phyloP scores from a whole-genome alignment of 2,888 invertebrate species.

The Nebria salina region DNA sequence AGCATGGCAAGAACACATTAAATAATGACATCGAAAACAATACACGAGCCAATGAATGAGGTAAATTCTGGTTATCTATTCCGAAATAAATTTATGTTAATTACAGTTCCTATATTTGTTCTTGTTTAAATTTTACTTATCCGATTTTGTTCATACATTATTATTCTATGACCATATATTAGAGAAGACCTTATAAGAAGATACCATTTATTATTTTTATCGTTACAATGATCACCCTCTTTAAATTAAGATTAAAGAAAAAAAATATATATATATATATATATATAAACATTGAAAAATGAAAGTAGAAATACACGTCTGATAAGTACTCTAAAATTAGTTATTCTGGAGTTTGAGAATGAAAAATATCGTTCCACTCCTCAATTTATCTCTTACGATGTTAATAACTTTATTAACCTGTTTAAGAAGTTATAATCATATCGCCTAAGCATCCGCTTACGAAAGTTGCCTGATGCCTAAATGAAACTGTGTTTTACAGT shows the following conservation, averaged over 20 bases:
- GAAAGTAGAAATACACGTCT: not conserved
- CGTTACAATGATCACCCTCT: not conserved
- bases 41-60: not conserved
- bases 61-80: not conserved
- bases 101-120: not conserved
- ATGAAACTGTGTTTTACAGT: not conserved
- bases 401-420: slow-evolving; percentile 15
- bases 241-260: not conserved
- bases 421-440: slow-evolving; percentile 18
- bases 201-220: too few relatives aligned
- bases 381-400: not conserved
- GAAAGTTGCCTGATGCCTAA: not conserved
- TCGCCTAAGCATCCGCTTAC: not conserved
- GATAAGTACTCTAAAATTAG: not conserved
- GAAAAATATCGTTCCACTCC: not conserved
- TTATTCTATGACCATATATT: too few relatives aligned
- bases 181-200: too few relatives aligned
- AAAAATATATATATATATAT: not conserved
- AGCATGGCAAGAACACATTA: not conserved
- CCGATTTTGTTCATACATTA: not conserved
- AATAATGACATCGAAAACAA: not conserved
- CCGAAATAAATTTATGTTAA: not conserved
- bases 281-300: not conserved
- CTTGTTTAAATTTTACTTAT: not conserved
- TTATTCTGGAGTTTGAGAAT: not conserved